Evolutionary conservation across 1,140 invertebrate species (phyloP), one percentile per base, ranked within the genome.

Genomic region (Pseudomyrmex cubaensis): DNA sequence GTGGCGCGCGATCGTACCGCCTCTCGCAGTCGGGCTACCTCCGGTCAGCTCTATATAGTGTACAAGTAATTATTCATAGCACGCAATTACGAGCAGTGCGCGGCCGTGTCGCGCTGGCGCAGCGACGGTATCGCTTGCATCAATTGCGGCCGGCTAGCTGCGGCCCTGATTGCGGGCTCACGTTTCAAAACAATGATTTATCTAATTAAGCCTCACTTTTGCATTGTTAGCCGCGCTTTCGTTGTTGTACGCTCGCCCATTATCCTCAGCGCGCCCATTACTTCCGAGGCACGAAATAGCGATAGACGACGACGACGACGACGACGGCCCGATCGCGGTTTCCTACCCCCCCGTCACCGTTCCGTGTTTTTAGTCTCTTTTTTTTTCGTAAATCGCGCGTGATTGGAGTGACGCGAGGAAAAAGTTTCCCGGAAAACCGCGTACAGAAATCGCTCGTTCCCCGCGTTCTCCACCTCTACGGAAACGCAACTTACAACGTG

Each of bases 121-220:
- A 80, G 74, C 75, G 85, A 75, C 83, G 89, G 85, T 92, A 91
- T 92, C 90, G 89, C 90, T 35, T 88, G 90, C 85, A 93, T 93
- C 90, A 92, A 90, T 89, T 90, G 90, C 90, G 84, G 54, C 70
- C 77, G 35, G 83, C 85, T 83, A 88, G 87, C 90, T 87, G 90
- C 86, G 75, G 73, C 84, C 87, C 87, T 92, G 90, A 92, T 93
- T 92, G 91, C 91, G 67, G 89, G 85, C 86, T 90, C 89, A 89
- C 87, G 85, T 92, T 92, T 93, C 90, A 90, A 92, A 92, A 93
- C 92, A 92, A 93, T 92, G 90, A 93, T 93, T 93, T 92, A 91
- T 92, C 90, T 93, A 93, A 93, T 93, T 92, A 92, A 93, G 86
- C 87, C 88, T 89, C 85, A 88, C 90, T 92, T 93, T 92, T 90